Evolutionary conservation across 2,888 invertebrate genomes (phyloP), one percentile per base, ranked within the genome.

Genomic region (Ophion costatus): DNA sequence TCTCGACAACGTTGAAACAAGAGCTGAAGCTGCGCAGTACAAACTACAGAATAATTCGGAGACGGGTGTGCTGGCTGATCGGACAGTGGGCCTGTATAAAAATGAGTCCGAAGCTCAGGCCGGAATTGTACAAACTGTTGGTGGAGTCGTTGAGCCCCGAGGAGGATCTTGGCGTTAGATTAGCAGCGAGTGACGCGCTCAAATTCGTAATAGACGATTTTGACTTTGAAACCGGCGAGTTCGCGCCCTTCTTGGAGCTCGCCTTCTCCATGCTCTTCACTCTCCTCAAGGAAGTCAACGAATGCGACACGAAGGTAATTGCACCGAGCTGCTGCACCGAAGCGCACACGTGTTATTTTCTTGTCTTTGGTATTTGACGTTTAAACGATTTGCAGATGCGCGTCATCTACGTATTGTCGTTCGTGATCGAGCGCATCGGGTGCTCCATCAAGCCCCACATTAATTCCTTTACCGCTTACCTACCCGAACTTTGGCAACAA

Each of bases 161-260:
- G 61, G 98, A 98, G 93, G 98, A 99, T 92, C 96, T 98, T 91
- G 98, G 98, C 2, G 98, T 99, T 45, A 95, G 98, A 90, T 94
- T 99, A 84, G 97, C 98, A 1, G 97, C 98, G 6, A 97, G 98
- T 0, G 96, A 97, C 87, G 97, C 98, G 0, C 94, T 99, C 6
- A 96, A 97, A 92, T 95, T 96, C 89, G 96, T 97, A 0, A 96
- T 99, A 57, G 98, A 98, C 90, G 98, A 98, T 94, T 98, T 98
- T 94, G 98, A 98, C 91, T 99, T 99, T 94, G 96, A 97, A 90
- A 95, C 96, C 0, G 97, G 98, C 86, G 96, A 97, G 92, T 98
- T 99, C 93, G 95, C 96, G 86, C 97, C 98, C 24, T 98, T 96
- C 93, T 95, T 98, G 85, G 96, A 97, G 82, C 95, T 96, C 38